Evolutionary conservation across 2,888 invertebrate genomes (phyloP).

Genomic region (Drosophila atroscutellata): DNA sequence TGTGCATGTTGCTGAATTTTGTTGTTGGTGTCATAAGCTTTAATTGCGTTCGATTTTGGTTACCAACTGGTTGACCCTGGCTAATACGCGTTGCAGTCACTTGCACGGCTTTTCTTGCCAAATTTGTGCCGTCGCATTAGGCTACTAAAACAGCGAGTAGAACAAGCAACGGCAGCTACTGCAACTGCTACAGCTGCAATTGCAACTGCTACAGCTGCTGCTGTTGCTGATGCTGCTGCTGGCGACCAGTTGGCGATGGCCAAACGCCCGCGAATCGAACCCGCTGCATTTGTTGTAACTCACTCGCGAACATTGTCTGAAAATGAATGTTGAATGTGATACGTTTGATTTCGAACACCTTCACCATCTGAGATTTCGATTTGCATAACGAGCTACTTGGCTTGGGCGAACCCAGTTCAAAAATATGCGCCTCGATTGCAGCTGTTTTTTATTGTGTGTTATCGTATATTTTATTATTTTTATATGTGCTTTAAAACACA

Average conservation of each 20-base stretch:
- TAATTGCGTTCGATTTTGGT: slow-evolving; percentile 74
- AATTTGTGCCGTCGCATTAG: slow-evolving; percentile 65
- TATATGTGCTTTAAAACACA: slow-evolving; percentile 22
- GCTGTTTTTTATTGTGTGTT: slow-evolving; percentile 31
- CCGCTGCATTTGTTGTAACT: slow-evolving; percentile 41
- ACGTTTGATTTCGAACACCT: slow-evolving; percentile 49
- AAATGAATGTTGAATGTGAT: slow-evolving; percentile 25
- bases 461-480: slow-evolving; percentile 39
- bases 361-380: slow-evolving; percentile 45
- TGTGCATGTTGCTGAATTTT: slow-evolving; percentile 38
- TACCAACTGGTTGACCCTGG: slow-evolving; percentile 74
- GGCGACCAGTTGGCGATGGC: slow-evolving; percentile 46
- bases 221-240: slow-evolving; percentile 19
- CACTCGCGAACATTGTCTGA: slow-evolving; percentile 12
- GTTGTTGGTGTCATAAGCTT: slow-evolving; percentile 66
- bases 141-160: slow-evolving; percentile 35
- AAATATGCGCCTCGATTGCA: slow-evolving; percentile 31
- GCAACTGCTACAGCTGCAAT: slow-evolving; percentile 10
- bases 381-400: slow-evolving; percentile 53
- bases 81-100: slow-evolving; percentile 58
- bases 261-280: slow-evolving; percentile 46
- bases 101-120: slow-evolving; percentile 62
- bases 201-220: slow-evolving; percentile 8
- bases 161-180: slow-evolving; percentile 30
- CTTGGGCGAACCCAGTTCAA: slow-evolving; percentile 35